phyloP scores from a whole-genome alignment of 2,888 invertebrate species.

The Tinea pellionella region DNA sequence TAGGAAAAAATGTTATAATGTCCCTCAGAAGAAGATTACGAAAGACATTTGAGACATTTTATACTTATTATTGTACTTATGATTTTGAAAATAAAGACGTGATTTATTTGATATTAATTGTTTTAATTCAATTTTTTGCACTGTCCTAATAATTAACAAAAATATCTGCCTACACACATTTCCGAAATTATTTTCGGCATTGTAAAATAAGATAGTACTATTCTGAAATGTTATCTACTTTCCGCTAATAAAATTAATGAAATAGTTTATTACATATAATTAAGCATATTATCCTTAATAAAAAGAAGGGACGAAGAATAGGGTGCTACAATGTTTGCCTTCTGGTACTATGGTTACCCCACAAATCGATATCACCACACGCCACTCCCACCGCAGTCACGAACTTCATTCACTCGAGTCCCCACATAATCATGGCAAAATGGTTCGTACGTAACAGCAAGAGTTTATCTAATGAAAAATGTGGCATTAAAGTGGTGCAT shows the following conservation, averaged over 20 bases:
- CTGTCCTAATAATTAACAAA: too few species aligned
- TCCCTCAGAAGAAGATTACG: background rate
- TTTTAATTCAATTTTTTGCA: background rate
- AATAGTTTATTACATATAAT: background rate
- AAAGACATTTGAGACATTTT: background rate
- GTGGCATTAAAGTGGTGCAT: conserved; percentile 1
- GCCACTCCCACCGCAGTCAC: conserved; percentile 1
- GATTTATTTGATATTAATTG: background rate
- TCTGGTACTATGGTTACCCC: conserved; percentile 3
- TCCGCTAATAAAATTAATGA: background rate
- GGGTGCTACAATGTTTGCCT: background rate
- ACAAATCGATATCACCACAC: conserved; percentile 9
- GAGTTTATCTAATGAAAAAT: background rate
- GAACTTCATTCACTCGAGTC: background rate
- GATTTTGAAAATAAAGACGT: conserved; percentile 3
- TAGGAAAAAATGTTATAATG: background rate
- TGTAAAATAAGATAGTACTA: too few species aligned
- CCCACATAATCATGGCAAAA: conserved; percentile 4
- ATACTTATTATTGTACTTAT: background rate
- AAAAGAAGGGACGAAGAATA: background rate
- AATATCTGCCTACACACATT: too few species aligned
- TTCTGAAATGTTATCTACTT: too few species aligned
- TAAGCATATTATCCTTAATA: background rate
- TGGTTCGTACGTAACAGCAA: conserved; percentile 2
- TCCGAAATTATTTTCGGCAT: too few species aligned